Evolutionary conservation across 2,113 vertebrate genomes (phyloP), one percentile per base, ranked within the genome.

Genomic region (Archocentrus centrarchus): DNA sequence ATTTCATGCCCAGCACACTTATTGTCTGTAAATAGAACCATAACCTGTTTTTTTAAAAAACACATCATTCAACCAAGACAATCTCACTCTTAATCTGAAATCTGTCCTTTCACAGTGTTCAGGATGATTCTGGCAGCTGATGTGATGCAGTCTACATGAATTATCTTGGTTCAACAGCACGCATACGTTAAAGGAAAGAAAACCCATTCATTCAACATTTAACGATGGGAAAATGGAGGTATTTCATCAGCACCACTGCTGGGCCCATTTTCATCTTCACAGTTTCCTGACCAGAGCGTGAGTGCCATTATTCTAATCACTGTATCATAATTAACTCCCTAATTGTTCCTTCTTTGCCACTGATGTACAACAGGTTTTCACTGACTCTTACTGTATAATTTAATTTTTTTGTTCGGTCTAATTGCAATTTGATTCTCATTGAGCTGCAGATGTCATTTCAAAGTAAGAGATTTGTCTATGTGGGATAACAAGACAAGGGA

Each of bases 1-100:
- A 14, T 61, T 77, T 86, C 70, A 78, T 50, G 63, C 88, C n/a
- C 53, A 15, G 60, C 57, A 77, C 59, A 53, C 30, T 32, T 15
- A 64, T 66, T 44, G 20, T 84, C 53, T 83, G 50, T 4, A 55
- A 80, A 77, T 2, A 70, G 22, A 85, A 62, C 22, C 39, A 8
- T 2, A 59, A 75, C 39, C 57, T 66, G 80, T 24, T 27, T 78
- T 82, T 9, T 37, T 50, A 14, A 50, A 30, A 14, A 50, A 30
- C 2, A 1, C 24, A 59, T 44, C 24, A 41, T 80, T 80, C 70
- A 61, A 55, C 27, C 50, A 27, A 32, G 32, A 73, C 32, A 41
- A 50, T 44, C n/a, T 64, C 24, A 13, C 24, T 60, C 27, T 35
- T 20, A 22, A 44, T 77, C 83, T 80, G 32, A 37, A 58, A 73